Evolutionary conservation across 2,113 vertebrate species (phyloP).

Genomic region (Gnathonemus longibarbis): DNA sequence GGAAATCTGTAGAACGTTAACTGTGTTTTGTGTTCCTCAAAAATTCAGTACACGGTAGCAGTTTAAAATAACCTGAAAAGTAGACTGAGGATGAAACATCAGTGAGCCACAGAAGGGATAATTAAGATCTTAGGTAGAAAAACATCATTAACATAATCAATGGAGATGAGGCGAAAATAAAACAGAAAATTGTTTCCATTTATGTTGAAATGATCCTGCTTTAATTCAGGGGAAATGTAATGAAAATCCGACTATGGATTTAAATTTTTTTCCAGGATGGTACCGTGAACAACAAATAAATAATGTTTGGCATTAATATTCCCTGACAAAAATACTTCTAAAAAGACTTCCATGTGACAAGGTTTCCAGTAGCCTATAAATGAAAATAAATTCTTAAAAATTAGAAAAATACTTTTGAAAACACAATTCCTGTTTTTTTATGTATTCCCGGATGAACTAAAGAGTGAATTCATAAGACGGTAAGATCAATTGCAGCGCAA

Average conservation of each 20-base stretch:
- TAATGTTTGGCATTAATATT: not conserved
- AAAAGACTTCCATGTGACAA: not conserved
- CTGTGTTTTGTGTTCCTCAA: not conserved
- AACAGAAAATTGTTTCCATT: not conserved
- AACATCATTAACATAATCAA: not conserved
- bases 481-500: not conserved
- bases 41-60: not conserved
- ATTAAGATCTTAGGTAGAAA: not conserved
- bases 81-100: not conserved
- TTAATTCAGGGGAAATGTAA: not conserved
- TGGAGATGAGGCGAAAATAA: not conserved
- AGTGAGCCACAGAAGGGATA: not conserved
- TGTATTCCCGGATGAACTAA: not conserved
- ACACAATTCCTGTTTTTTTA: not conserved
- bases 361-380: not conserved
- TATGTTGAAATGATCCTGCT: not conserved
- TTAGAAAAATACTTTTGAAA: not conserved
- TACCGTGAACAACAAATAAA: not conserved
- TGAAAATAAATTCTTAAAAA: not conserved
- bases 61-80: not conserved
- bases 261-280: not conserved
- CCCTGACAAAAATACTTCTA: not conserved
- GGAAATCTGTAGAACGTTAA: not conserved
- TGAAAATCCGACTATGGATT: not conserved
- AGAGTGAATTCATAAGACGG: not conserved